Percentiles rank a stretch among this genome's conserved stretches.
These are phyloP conservation scores for Diarsia brunnea DNA, from an alignment of 2,888 invertebrate species.

Conservation along the genomic window DNA sequence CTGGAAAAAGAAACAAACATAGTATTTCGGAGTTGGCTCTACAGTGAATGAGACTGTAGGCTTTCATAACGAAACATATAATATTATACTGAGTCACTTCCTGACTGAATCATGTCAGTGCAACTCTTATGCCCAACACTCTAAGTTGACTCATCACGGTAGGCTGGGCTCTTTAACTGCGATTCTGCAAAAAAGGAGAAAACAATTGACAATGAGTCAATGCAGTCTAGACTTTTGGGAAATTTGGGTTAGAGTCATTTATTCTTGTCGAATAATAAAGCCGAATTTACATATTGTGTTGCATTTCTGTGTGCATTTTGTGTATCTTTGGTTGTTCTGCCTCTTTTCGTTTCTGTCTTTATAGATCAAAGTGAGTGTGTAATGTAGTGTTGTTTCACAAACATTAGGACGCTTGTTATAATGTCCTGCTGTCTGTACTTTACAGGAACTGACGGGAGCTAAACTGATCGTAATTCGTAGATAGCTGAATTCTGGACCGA, in stretches of 20 bases:
- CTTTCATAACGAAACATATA: conserved; percentile 32
- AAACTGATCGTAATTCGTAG: background rate
- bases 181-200: conserved; percentile 46
- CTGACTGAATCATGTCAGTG: conserved; percentile 48
- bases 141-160: conserved; percentile 51
- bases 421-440: background rate
- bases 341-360: background rate
- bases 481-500: background rate
- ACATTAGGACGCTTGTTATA: background rate
- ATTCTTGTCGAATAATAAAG: conserved; percentile 20
- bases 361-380: background rate
- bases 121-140: conserved; percentile 3
- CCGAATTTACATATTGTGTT: conserved; percentile 15
- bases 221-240: conserved; percentile 55
- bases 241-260: conserved; percentile 36
- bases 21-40: background rate
- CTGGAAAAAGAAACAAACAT: background rate
- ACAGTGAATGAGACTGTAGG: background rate
- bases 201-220: conserved; percentile 43
- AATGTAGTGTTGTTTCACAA: background rate
- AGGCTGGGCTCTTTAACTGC: conserved; percentile 4
- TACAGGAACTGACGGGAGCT: background rate
- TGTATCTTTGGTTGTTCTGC: background rate
- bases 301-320: background rate
- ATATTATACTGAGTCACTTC: conserved; percentile 42